Evolutionary conservation across 2,797 vertebrate genomes (phyloP).

Genomic region (Melopsittacus undulatus): DNA sequence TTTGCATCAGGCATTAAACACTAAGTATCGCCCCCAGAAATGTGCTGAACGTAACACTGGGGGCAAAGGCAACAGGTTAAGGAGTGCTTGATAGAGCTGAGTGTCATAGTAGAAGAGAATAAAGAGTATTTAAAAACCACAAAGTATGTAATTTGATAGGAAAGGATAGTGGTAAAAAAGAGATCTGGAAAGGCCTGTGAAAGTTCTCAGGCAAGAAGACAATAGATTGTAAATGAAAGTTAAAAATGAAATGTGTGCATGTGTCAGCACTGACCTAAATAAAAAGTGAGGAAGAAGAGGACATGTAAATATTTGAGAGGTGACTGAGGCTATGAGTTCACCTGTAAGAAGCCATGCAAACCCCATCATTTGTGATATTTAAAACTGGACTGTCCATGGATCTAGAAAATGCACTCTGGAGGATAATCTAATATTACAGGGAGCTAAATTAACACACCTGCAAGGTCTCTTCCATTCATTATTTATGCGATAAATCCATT

Average conservation of each 20-base stretch:
- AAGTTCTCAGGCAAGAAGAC: not conserved
- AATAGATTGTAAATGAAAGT: not conserved
- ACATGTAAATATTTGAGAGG: not conserved
- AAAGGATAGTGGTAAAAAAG: not conserved
- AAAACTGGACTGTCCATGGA: constrained; percentile 5
- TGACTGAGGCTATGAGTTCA: not conserved
- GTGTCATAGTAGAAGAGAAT: not conserved
- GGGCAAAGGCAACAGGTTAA: not conserved
- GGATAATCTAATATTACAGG: constrained; percentile 12
- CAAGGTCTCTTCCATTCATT: constrained; percentile 15
- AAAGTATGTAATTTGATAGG: not conserved
- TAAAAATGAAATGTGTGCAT: not conserved
- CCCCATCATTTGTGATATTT: not conserved
- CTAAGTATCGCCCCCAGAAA: not conserved
- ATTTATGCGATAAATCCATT: constrained; percentile 40
- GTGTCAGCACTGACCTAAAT: not conserved
- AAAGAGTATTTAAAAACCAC: not conserved
- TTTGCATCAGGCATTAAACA: not conserved
- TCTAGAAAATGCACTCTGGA: constrained; percentile 31
- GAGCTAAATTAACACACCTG: constrained; percentile 28
- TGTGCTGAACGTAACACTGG: not conserved
- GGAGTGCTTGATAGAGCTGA: not conserved
- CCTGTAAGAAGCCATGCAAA: not conserved
- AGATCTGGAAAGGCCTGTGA: not conserved
- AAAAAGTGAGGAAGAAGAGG: not conserved